These are phyloP conservation scores for Dasypogon diadema DNA, from an alignment of 2,888 invertebrate genomes.

Conservation along the genomic window DNA sequence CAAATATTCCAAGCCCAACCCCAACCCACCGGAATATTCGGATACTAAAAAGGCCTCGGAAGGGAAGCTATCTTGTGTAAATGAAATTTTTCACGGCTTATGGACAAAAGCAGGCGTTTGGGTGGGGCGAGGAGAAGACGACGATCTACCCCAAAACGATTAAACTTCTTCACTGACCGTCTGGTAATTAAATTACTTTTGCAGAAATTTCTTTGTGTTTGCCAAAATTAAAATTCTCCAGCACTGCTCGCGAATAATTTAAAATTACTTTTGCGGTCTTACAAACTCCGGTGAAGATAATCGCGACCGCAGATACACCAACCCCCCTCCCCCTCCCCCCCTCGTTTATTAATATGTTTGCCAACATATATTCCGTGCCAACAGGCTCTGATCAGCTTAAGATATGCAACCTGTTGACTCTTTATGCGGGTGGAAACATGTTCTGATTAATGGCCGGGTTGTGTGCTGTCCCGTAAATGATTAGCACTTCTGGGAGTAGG, in stretches of 20 bases:
- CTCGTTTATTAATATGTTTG: not conserved
- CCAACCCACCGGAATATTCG: too few relatives aligned
- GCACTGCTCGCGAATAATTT: not conserved
- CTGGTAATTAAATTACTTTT: constrained; percentile 5
- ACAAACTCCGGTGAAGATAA: not conserved
- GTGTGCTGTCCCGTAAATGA: not conserved
- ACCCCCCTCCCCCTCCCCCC: not conserved
- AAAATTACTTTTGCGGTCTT: constrained; percentile 10
- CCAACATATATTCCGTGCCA: not conserved
- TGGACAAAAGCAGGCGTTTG: not conserved
- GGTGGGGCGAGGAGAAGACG: not conserved
- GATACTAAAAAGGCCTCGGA: too few relatives aligned
- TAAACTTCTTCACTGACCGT: not conserved
- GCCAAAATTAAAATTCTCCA: constrained; percentile 4
- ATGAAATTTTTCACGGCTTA: not conserved
- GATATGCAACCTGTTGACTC: not conserved
- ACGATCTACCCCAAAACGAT: not conserved
- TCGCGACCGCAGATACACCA: not conserved
- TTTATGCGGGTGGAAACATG: not conserved
- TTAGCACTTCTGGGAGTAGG: too few relatives aligned
- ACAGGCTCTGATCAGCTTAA: not conserved
- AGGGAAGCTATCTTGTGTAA: not conserved
- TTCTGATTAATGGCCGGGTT: not conserved
- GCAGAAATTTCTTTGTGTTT: not conserved
- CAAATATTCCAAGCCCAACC: too few relatives aligned